Evolutionary conservation across 1,140 invertebrate species (phyloP).

Genomic region (Danaus plexippus): DNA sequence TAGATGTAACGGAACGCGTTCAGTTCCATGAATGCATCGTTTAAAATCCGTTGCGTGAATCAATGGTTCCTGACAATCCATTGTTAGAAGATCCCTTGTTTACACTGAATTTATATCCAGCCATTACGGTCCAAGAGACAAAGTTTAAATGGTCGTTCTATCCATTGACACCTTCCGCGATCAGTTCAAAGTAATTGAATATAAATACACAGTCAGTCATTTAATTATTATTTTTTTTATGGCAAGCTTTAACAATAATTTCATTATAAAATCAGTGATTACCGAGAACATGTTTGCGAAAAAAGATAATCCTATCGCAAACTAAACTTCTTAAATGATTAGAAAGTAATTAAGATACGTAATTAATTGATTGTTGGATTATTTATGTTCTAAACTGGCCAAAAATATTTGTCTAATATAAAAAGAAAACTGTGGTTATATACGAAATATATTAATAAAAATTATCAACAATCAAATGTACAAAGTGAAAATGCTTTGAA

Average conservation of each 20-base stretch:
- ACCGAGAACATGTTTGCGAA: too few species aligned
- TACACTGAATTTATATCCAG: constrained; percentile 1
- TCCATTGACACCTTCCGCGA: too few species aligned
- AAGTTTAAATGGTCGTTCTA: constrained; percentile 3
- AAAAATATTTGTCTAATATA: neutral
- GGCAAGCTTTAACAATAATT: too few species aligned
- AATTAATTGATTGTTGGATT: constrained; percentile 1
- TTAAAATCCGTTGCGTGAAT: constrained; percentile 29
- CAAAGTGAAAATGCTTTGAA: constrained; percentile 10
- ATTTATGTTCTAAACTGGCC: too few species aligned
- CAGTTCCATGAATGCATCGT: constrained; percentile 45
- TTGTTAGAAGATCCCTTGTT: constrained; percentile 16
- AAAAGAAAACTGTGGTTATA: constrained; percentile 7
- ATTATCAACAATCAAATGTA: too few species aligned
- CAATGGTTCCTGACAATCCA: constrained; percentile 17
- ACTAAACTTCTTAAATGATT: constrained; percentile 18
- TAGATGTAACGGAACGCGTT: constrained; percentile 39
- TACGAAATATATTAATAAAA: too few species aligned
- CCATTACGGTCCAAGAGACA: neutral
- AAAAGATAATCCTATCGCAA: constrained; percentile 13
- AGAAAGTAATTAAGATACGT: constrained; percentile 12
- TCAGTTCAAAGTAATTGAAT: too few species aligned
- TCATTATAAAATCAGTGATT: too few species aligned
- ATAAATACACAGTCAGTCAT: too few species aligned
- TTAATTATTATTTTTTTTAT: too few species aligned